Base-by-base conservation (phyloP, 2,888 invertebrate genomes). In the Oscheius sp. region DNA sequence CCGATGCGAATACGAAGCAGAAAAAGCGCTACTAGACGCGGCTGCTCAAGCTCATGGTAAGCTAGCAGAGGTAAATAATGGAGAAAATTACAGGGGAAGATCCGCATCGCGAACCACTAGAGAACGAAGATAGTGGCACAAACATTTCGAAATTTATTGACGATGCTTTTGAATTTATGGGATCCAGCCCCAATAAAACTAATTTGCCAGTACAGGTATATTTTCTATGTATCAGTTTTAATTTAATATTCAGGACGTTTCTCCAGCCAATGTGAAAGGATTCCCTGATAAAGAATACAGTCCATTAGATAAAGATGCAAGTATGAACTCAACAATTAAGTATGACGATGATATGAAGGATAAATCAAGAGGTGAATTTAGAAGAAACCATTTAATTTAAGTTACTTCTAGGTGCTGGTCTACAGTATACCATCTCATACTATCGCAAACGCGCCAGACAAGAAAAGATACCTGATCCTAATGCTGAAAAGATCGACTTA, bases 141-240 rank as follows among this genome's bases (percentile, higher is more conserved):
- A 72, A 72, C 25, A 52, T 55, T 27, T 78, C 77, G 25, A 66
- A 76, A 46, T 73, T 81, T 69, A 83, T 83, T 55, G 82, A 81
- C 61, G 68, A 78, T 25, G 81, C 79, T 2, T 83, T 83, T 64
- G 79, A 75, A 59, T 83, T 81, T 71, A 80, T 83, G 78, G 77
- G 46, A 18, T 23, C 6, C 7, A 69, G 68, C 6, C 66, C 64
- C n/a, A 27, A 7, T 23, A 64, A 45, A 18, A 18, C 5, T 5
- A 16, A 5, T 49, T 16, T 13, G 3, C 16, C 3, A 13, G 6
- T 49, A 9, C 35, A 6, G 3, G 5, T 9, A 35, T 35, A 3
- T 35, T 6, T 3, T 35, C 5, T 35, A 35, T 6, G 9, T 35
- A 9, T 35, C 3, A 35, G 35, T 35, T 35, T 35, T 35, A 35